These are phyloP conservation scores for Macroglossus sobrinus DNA, from an alignment of 2,113 vertebrate species.

Conservation along the genomic window DNA sequence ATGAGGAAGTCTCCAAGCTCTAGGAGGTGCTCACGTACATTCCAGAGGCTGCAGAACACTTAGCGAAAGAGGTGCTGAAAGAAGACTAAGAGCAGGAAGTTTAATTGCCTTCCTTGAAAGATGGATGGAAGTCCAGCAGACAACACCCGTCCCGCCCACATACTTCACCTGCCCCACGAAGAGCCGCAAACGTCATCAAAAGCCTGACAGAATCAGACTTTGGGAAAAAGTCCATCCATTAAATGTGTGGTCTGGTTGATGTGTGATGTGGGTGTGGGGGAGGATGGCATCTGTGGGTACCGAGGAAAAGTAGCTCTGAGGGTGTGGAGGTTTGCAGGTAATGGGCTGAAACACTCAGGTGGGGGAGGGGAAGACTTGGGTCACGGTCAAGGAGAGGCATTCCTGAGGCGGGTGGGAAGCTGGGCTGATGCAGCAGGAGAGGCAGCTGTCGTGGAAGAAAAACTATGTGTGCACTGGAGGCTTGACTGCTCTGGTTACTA, in stretches of 20 bases:
- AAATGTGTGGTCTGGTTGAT: not conserved
- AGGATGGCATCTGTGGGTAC: not conserved
- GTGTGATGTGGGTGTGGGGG: not conserved
- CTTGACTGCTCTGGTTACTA: not conserved
- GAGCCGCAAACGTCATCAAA: not conserved
- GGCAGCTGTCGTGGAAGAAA: not conserved
- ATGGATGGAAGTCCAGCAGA: not conserved
- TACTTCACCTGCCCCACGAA: not conserved
- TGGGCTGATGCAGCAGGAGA: not conserved
- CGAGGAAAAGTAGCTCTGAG: not conserved
- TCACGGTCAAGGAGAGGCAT: not conserved
- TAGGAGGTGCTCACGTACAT: not conserved
- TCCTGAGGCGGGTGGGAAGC: not conserved
- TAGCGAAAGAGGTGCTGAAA: not conserved
- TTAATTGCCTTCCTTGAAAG: not conserved
- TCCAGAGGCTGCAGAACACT: not conserved
- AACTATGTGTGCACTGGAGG: accelerated
- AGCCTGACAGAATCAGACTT: constrained; percentile 23
- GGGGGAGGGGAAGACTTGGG: not conserved
- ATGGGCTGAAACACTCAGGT: not conserved
- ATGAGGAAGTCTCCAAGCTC: constrained; percentile 8
- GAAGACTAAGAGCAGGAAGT: not conserved
- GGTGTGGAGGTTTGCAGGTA: not conserved
- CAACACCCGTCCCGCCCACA: constrained; percentile 15
- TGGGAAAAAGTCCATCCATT: constrained; percentile 18